Percentiles rank a stretch among this genome's conserved stretches.
phyloP scores from a whole-genome alignment of 2,888 invertebrate species.

The Heliconius ethilla region DNA sequence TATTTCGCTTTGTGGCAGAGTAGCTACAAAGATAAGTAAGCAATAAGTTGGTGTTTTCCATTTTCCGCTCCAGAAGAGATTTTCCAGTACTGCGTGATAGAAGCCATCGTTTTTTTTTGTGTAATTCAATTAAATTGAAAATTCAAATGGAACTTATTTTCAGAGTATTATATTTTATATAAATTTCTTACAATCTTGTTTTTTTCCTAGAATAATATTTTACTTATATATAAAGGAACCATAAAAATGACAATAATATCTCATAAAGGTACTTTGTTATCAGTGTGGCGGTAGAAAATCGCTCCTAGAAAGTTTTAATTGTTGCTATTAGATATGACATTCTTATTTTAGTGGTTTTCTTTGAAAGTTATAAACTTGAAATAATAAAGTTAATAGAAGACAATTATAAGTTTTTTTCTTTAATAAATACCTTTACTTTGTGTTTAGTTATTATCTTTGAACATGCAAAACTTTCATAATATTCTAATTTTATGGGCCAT shows the following conservation, averaged over 20 bases:
- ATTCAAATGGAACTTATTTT: background rate
- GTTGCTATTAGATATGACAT: slow-evolving; percentile 23
- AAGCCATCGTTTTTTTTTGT: background rate
- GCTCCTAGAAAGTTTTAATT: slow-evolving; percentile 20
- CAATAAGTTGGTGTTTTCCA: slow-evolving; percentile 4
- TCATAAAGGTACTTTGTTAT: slow-evolving; percentile 13
- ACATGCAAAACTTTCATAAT: slow-evolving; percentile 27
- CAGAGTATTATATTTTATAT: background rate
- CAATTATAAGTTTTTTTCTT: slow-evolving; percentile 23
- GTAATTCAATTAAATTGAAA: background rate
- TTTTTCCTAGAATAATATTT: background rate
- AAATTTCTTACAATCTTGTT: background rate
- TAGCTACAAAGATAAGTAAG: slow-evolving; percentile 2
- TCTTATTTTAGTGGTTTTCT: slow-evolving; percentile 16
- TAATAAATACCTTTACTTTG: slow-evolving; percentile 14
- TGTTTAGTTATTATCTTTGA: slow-evolving; percentile 20
- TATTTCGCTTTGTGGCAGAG: background rate
- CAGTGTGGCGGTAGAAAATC: slow-evolving; percentile 15
- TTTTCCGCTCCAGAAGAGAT: background rate
- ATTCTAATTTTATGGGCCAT: slow-evolving; percentile 24
- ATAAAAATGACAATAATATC: background rate
- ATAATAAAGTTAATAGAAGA: slow-evolving; percentile 17
- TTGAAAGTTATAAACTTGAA: slow-evolving; percentile 19
- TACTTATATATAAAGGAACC: background rate
- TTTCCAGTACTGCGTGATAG: background rate